Conservation (phyloP, 2,888 invertebrate species). For the Notodonta ziczac region DNA sequence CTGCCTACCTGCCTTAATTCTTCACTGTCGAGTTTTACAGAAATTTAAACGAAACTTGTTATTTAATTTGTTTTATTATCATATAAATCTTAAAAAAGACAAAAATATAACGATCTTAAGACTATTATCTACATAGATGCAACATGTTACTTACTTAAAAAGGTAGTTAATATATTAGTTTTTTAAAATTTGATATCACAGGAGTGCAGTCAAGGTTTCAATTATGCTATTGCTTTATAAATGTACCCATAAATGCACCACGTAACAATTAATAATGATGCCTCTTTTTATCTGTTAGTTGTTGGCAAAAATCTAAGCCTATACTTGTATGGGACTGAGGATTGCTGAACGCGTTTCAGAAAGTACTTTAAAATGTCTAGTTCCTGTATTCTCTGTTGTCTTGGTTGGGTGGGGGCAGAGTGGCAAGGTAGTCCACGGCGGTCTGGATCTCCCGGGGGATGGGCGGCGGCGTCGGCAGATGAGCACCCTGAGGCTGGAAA, state of each 20-base stretch:
- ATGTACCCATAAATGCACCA: too few relatives aligned
- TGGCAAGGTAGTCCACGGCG: conserved; percentile 87
- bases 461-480: conserved; percentile 87
- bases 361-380: conserved; percentile 15
- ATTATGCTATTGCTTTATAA: too few relatives aligned
- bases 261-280: too few relatives aligned
- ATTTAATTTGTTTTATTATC: conserved; percentile 30
- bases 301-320: too few relatives aligned
- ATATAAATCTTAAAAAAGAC: conserved; percentile 12
- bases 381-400: conserved; percentile 54
- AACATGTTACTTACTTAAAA: not conserved
- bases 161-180: not conserved
- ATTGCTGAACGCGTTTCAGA: not conserved
- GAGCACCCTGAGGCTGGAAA: conserved; percentile 87
- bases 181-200: too few relatives aligned
- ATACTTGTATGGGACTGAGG: conserved; percentile 5
- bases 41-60: conserved; percentile 31
- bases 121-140: conserved; percentile 12
- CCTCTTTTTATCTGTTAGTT: too few relatives aligned
- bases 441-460: conserved; percentile 88
- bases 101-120: conserved; percentile 15
- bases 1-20: not conserved
- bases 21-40: conserved; percentile 6
- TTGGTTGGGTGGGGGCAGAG: conserved; percentile 80
- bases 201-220: too few relatives aligned